Base-by-base conservation (phyloP, 2,888 invertebrate genomes). In the Halictus ligatus region DNA sequence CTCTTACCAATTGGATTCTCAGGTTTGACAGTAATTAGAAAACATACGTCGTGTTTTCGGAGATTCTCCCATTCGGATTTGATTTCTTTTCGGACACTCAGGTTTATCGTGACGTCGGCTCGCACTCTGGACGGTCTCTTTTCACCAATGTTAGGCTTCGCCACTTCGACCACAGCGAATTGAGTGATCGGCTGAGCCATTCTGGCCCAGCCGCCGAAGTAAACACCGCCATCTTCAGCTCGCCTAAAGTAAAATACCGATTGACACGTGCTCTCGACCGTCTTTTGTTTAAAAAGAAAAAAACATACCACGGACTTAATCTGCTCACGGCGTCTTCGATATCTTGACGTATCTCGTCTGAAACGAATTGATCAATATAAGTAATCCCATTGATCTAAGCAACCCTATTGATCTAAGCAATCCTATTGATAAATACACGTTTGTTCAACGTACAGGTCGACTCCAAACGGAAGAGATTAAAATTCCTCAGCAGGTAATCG, bases 141-240 rank as follows among this genome's bases (percentile, higher is more conserved):
- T 95, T 99, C 99, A 0, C 99, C 98, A 72, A 98, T 98, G 94
- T 98, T 98, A 0, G 98, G 98, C 93, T 98, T 98, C 0, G 98
- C 97, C 13, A 99, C 99, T 96, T 99, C 99, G 0, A 99, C 98
- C 1, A 99, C 98, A 4, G 98, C 98, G 95, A 99, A 99, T 84
- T 97, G 97, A 13, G 97, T 96, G 81, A 99, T 98, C 0, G 99
- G 98, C 92, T 99, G 98, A 0, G 99, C 99, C 99, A 99, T 99
- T 87, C 99, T 96, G 0, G 99, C 99, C 99, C 99, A 99, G 2
- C 99, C 99, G 21, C 99, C 99, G 95, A 99, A 99, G 92, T 98
- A 97, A 0, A 97, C 97, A 78, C 96, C 97, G 0, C 96, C 97
- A 94, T 99, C 98, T 96, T 99, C 99, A 0, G 98, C 96, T 94